Conservation (phyloP, 2,888 invertebrate genomes). For the Linnaemya vulpina region DNA sequence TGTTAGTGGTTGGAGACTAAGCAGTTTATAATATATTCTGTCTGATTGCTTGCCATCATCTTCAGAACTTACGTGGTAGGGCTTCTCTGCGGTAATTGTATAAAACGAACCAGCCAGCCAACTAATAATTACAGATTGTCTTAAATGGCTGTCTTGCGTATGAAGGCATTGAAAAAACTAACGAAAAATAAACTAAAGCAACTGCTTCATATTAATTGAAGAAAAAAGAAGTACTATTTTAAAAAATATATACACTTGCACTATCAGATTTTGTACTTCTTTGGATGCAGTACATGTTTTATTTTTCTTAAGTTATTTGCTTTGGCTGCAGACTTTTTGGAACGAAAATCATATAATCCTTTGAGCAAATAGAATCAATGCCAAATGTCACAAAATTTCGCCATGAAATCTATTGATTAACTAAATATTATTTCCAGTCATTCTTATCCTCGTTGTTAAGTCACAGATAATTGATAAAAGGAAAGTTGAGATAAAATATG, state of each 20-base stretch:
- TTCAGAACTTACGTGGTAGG: constrained; percentile 28
- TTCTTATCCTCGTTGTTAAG: no score
- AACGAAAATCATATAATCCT: constrained; percentile 23
- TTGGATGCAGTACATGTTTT: neutral
- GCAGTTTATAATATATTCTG: constrained; percentile 8
- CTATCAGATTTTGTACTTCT: neutral
- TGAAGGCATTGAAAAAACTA: neutral
- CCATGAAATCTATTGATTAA: neutral
- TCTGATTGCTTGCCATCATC: constrained; percentile 8
- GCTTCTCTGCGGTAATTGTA: constrained; percentile 47
- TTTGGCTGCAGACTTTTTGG: neutral
- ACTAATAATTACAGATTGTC: constrained; percentile 39
- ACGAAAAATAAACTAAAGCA: neutral
- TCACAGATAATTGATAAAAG: no score
- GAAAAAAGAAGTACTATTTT: constrained; percentile 24
- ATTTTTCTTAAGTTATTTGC: neutral
- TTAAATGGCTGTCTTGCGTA: constrained; percentile 4
- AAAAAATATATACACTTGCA: constrained; percentile 34
- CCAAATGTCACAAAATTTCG: neutral
- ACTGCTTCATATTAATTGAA: constrained; percentile 42
- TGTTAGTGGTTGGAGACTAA: constrained; percentile 9
- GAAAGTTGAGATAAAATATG: no score
- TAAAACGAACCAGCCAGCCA: constrained; percentile 11
- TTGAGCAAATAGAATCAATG: neutral
- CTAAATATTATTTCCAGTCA: neutral